These are phyloP conservation scores for Laothoe populi DNA, from an alignment of 2,888 invertebrate species.

Conservation along the genomic window DNA sequence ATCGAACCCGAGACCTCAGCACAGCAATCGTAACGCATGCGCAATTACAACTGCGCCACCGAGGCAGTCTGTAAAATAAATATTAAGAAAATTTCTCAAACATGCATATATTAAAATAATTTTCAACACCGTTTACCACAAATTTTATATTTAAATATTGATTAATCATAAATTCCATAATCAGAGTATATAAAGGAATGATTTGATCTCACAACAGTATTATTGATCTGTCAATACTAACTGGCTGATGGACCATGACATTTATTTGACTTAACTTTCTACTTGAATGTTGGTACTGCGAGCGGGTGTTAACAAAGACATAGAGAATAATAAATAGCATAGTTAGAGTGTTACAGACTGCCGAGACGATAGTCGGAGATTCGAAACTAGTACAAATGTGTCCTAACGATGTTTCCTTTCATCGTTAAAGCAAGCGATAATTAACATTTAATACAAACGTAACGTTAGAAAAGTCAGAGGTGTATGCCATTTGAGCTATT, in stretches of 20 bases:
- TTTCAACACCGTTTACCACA: neutral
- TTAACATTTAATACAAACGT: too few relatives aligned
- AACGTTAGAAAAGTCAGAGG: too few relatives aligned
- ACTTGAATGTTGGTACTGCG: neutral
- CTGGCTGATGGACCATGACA: neutral
- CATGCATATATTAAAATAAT: neutral
- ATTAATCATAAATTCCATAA: neutral
- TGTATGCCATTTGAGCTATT: too few relatives aligned
- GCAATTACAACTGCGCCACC: too few relatives aligned
- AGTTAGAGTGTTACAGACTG: too few relatives aligned
- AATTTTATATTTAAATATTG: slow-evolving; percentile 6
- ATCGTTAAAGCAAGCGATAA: too few relatives aligned
- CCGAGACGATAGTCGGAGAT: too few relatives aligned
- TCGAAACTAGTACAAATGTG: too few relatives aligned
- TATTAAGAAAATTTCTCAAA: slow-evolving; percentile 1
- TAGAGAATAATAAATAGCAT: too few relatives aligned
- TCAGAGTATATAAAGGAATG: neutral
- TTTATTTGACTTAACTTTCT: slow-evolving; percentile 20
- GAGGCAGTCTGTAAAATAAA: neutral
- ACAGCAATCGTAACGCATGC: too few relatives aligned
- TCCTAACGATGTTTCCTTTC: too few relatives aligned
- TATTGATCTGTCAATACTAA: slow-evolving; percentile 12
- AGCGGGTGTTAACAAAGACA: neutral
- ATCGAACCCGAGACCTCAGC: too few relatives aligned
- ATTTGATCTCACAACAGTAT: slow-evolving; percentile 8